Evolutionary conservation across 2,797 vertebrate genomes (phyloP).

Genomic region (Thalassophryne amazonica): DNA sequence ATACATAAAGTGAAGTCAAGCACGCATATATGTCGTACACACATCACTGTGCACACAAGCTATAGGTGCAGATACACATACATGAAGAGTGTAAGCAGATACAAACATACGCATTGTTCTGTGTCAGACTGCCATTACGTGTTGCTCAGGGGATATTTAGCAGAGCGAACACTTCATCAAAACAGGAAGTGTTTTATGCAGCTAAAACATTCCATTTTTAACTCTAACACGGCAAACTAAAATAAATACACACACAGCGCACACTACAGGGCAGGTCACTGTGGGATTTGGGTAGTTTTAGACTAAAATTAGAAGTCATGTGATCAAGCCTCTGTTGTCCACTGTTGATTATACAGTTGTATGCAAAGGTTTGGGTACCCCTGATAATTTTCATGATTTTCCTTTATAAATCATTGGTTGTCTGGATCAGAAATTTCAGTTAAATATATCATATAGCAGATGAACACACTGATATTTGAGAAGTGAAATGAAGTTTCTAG

Average conservation of each 20-base stretch:
- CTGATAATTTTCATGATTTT: too few relatives aligned
- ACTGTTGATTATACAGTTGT: too few relatives aligned
- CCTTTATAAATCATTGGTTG: too few relatives aligned
- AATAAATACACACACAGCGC: constrained; percentile 68
- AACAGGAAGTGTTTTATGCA: constrained; percentile 81
- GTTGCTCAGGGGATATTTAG: constrained; percentile 52
- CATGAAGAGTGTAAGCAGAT: background rate
- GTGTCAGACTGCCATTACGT: constrained; percentile 39
- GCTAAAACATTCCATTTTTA: constrained; percentile 80
- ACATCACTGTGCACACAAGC: background rate
- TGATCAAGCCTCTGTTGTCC: background rate
- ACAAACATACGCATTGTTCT: constrained; percentile 19
- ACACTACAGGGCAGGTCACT: constrained; percentile 24
- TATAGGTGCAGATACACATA: constrained; percentile 9
- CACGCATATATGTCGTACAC: background rate
- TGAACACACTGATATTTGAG: too few relatives aligned
- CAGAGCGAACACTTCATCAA: constrained; percentile 54
- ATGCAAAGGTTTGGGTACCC: too few relatives aligned
- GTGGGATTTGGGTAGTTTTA: background rate
- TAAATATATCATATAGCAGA: too few relatives aligned
- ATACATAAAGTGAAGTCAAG: background rate
- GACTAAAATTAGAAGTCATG: background rate
- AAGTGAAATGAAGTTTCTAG: too few relatives aligned
- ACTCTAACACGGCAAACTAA: constrained; percentile 62
- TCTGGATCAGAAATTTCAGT: too few relatives aligned